These are phyloP conservation scores for Thyatira batis DNA, from an alignment of 2,888 invertebrate genomes.

Conservation along the genomic window DNA sequence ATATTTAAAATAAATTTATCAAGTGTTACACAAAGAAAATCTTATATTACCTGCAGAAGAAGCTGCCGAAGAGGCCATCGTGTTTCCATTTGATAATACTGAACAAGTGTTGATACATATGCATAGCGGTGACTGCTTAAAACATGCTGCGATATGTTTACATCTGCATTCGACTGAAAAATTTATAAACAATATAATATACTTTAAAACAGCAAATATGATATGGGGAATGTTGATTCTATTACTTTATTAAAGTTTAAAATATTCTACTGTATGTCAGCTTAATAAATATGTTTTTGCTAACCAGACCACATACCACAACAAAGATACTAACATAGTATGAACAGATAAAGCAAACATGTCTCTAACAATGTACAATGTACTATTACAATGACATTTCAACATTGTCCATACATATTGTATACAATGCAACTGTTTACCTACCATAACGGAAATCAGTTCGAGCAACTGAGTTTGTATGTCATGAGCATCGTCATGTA, in stretches of 20 bases:
- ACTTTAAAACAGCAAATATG: too few species aligned
- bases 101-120: conserved; percentile 91
- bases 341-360: background rate
- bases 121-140: conserved; percentile 92
- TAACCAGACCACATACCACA: too few species aligned
- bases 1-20: too few species aligned
- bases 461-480: conserved; percentile 93
- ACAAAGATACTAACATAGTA: background rate
- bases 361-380: too few species aligned
- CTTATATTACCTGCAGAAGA: conserved; percentile 80
- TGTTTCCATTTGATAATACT: conserved; percentile 98
- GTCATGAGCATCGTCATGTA: conserved; percentile 95
- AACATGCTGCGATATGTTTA: conserved; percentile 92
- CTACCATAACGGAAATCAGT: conserved; percentile 91
- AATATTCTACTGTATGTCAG: too few species aligned
- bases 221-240: too few species aligned
- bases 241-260: too few species aligned
- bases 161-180: conserved; percentile 93
- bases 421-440: conserved; percentile 18
- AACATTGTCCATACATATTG: background rate
- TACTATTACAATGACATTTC: background rate
- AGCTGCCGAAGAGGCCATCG: conserved; percentile 92
- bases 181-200: conserved; percentile 6
- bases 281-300: too few species aligned
- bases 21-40: too few species aligned